Conservation (phyloP, 2,797 vertebrate genomes). For the Allobates femoralis region DNA sequence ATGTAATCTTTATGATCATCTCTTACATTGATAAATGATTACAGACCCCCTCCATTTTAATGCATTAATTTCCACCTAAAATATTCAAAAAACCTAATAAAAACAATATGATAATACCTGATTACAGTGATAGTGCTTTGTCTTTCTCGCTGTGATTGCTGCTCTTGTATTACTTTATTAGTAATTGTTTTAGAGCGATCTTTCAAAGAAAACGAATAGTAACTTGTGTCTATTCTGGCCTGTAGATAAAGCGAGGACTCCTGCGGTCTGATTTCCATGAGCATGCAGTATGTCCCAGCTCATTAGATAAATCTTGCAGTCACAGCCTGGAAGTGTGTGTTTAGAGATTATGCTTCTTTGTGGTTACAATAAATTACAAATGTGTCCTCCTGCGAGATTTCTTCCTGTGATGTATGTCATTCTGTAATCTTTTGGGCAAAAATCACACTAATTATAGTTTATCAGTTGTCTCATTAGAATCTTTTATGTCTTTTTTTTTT, state of each 20-base stretch:
- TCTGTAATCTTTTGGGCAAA: constrained; percentile 38
- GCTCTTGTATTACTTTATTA: neutral
- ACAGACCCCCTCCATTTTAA: too few species aligned
- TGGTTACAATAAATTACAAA: constrained; percentile 49
- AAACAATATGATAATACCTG: too few species aligned
- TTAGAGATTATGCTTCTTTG: constrained; percentile 40
- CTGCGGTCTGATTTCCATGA: constrained; percentile 27
- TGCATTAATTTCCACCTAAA: too few species aligned
- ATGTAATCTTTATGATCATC: too few species aligned
- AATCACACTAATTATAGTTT: constrained; percentile 43
- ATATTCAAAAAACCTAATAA: too few species aligned
- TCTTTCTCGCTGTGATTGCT: neutral
- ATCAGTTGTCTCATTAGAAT: constrained; percentile 41
- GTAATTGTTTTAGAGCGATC: constrained; percentile 8
- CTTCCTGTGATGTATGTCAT: constrained; percentile 35
- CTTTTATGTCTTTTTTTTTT: constrained; percentile 10
- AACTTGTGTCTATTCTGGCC: neutral
- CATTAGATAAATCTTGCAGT: constrained; percentile 55
- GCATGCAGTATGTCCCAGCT: constrained; percentile 32
- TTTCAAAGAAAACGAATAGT: constrained; percentile 20
- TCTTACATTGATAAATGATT: too few species aligned
- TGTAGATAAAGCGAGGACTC: constrained; percentile 26
- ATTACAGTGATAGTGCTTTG: neutral
- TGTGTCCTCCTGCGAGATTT: constrained; percentile 34
- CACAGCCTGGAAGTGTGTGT: constrained; percentile 41